Conservation (phyloP, 1,140 invertebrate species). For the Papilio machaon region DNA sequence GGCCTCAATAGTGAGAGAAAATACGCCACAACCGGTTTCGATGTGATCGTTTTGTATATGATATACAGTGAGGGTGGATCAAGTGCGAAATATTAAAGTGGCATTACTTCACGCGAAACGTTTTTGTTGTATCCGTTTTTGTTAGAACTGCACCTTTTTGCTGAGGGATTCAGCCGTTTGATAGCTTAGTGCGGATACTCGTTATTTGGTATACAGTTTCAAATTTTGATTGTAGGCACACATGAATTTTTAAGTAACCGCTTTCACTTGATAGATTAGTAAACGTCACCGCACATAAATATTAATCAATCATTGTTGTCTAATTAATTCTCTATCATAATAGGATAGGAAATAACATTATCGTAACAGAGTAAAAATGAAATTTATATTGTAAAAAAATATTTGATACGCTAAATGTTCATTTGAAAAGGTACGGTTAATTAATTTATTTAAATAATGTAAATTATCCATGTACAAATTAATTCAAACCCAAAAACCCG, state of each 20-base stretch:
- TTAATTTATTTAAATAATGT: conserved; percentile 30
- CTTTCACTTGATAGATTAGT: not conserved
- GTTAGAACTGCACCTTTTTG: conserved; percentile 6
- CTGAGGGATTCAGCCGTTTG: not conserved
- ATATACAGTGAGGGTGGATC: conserved; percentile 26
- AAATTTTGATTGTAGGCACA: not conserved
- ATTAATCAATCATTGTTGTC: not conserved
- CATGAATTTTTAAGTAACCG: not conserved
- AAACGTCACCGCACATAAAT: not conserved
- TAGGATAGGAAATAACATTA: too few relatives aligned
- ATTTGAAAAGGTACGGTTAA: conserved; percentile 11
- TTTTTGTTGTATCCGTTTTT: conserved; percentile 6
- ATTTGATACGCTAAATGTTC: not conserved
- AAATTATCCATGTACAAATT: conserved; percentile 36
- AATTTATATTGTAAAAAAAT: not conserved
- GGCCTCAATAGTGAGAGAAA: conserved; percentile 39
- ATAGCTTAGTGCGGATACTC: not conserved
- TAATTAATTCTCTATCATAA: not conserved
- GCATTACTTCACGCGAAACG: conserved; percentile 14
- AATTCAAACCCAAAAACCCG: conserved; percentile 37
- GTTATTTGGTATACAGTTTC: not conserved
- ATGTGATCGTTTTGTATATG: conserved; percentile 35
- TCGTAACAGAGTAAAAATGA: too few relatives aligned
- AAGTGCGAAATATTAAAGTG: conserved; percentile 30
- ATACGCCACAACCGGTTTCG: conserved; percentile 23